These are phyloP conservation scores for Seira sanloemensis DNA, from an alignment of 2,888 invertebrate genomes.

Conservation along the genomic window DNA sequence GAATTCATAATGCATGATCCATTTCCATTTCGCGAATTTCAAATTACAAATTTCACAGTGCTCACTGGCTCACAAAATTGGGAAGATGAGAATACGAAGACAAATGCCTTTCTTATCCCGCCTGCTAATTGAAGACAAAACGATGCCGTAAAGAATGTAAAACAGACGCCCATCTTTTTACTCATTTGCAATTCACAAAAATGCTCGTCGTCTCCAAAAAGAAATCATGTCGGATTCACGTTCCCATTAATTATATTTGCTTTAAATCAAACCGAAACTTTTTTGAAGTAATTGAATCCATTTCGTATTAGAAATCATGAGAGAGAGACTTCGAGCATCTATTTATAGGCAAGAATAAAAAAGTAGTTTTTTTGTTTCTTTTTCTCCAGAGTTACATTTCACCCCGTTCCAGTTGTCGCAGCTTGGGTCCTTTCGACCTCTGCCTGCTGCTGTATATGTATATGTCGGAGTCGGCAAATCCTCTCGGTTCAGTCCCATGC, in stretches of 20 bases:
- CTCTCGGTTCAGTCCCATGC: not conserved
- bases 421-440: too few species aligned
- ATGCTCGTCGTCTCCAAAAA: not conserved
- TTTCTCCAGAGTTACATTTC: not conserved
- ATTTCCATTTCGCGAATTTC: not conserved
- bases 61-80: not conserved
- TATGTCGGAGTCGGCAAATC: too few species aligned
- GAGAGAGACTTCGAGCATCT: not conserved
- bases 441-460: too few species aligned
- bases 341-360: not conserved
- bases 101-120: not conserved
- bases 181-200: not conserved
- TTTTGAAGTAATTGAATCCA: too few species aligned
- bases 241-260: not conserved
- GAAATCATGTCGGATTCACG: not conserved
- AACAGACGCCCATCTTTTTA: not conserved
- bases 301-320: not conserved
- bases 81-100: not conserved
- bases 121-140: not conserved
- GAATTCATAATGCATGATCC: too few species aligned
- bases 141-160: not conserved
- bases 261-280: not conserved
- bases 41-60: not conserved
- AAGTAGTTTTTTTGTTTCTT: not conserved
- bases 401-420: not conserved